Evolutionary conservation across 2,888 invertebrate genomes (phyloP), one percentile per base, ranked within the genome.

Genomic region (Beris morrisii): DNA sequence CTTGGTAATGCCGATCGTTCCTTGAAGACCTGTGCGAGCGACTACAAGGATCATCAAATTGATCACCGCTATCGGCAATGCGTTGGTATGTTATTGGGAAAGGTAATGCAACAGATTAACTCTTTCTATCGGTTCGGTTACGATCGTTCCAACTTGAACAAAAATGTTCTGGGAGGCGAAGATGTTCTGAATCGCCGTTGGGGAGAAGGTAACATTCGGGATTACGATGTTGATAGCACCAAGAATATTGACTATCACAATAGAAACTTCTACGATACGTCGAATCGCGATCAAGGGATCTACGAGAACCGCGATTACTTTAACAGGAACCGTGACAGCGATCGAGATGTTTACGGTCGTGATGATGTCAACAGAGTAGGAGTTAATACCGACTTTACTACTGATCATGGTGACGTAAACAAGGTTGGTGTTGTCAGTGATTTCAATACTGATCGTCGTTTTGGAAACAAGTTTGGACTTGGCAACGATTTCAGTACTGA

Each of bases 1-100:
- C 38, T 50, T 9, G 38, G 50, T 38, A 32, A 61, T n/a, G 52
- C 50, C 22, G 50, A 61, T 22, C 61, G 52, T 38, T 61, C 38
- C 38, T 12, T 61, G 12, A 15, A 38, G 22, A 15, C 3, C 12
- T 61, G 46, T 28, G 50, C 31, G 4, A 50, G 50, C 9, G 61
- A 61, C 22, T 61, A 50, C 38, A 59, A 59, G 31, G 13, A n/a
- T 32, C 31, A 31, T 50, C 46, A 59, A 22, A 50, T 48, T 15
- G 59, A 48, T 1, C 15, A 31, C 4, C n/a, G 50, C 12, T 61
- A 61, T 22, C 31, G 38, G 1, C 12, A 32, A 11, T 61, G 46
- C 22, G 52, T 61, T 38, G 61, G 61, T 2, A 61, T 43, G 32
- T 52, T 50, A 11, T 12, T 61, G 13, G 61, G 38, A 7, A 50